These are phyloP conservation scores for Colinus virginianus DNA, from an alignment of 2,113 vertebrate species.

Conservation along the genomic window DNA sequence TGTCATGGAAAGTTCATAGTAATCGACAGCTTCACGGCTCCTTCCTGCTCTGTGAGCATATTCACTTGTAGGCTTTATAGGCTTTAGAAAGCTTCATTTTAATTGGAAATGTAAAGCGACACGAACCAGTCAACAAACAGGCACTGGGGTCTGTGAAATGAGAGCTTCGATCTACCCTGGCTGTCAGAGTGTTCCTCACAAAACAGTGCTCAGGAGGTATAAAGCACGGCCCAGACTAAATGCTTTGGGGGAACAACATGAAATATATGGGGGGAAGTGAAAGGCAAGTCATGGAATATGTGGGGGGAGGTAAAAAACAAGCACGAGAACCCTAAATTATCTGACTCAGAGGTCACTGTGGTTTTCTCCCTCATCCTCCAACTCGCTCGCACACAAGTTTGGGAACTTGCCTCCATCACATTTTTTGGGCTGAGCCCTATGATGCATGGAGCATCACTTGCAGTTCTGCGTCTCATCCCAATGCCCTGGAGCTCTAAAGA, in stretches of 20 bases:
- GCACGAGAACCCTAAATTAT: background rate
- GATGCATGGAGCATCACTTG: rapidly evolving
- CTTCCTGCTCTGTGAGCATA: background rate
- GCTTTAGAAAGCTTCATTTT: constrained; percentile 36
- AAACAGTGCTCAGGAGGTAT: rapidly evolving
- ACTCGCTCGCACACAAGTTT: rapidly evolving
- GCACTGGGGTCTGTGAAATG: background rate
- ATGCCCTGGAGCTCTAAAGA: background rate
- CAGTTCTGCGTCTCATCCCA: rapidly evolving
- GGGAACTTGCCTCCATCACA: rapidly evolving
- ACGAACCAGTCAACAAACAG: constrained; percentile 13
- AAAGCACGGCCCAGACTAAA: background rate
- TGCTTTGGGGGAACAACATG: background rate
- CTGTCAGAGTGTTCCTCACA: background rate
- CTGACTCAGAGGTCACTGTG: background rate
- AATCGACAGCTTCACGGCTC: constrained; percentile 33
- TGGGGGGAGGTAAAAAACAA: background rate
- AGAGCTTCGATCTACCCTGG: background rate
- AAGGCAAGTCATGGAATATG: background rate
- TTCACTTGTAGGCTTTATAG: constrained; percentile 28
- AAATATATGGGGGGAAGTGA: background rate
- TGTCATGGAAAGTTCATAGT: constrained; percentile 61
- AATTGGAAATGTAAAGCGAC: constrained; percentile 39
- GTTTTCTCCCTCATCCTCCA: background rate
- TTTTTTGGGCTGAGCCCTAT: background rate